Conservation (phyloP, 2,797 vertebrate genomes). For the Glyptemys insculpta region DNA sequence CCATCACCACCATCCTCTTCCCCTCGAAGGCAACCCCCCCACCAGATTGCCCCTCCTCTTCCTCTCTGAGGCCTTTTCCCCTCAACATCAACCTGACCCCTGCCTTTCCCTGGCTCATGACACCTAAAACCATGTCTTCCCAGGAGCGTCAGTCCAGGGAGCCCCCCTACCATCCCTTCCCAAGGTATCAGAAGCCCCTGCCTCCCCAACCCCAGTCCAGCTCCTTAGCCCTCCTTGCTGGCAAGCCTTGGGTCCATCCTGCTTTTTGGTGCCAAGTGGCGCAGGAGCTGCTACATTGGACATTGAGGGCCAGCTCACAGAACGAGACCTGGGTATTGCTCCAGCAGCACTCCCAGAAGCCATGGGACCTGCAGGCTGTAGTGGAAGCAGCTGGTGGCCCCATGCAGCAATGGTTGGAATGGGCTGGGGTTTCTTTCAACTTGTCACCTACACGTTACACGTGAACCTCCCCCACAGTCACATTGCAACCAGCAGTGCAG, state of each 20-base stretch:
- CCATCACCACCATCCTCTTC: no score
- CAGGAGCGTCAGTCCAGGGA: background rate
- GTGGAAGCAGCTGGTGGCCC: background rate
- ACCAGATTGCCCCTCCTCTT: no score
- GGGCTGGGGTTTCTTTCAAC: background rate
- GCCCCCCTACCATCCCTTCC: background rate
- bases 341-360: no score
- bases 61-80: no score
- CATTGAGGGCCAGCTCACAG: background rate
- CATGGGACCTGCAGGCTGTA: background rate
- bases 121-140: background rate
- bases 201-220: background rate
- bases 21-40: no score
- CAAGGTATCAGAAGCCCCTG: background rate
- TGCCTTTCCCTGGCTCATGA: background rate
- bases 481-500: background rate
- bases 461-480: background rate
- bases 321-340: background rate
- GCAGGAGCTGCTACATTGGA: background rate
- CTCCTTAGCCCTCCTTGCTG: background rate
- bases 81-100: no score
- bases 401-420: background rate
- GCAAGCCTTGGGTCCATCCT: background rate
- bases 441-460: background rate
- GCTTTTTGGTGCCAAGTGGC: background rate